phyloP scores from a whole-genome alignment of 2,888 invertebrate genomes.

The Ommatoiulus sabulosus region DNA sequence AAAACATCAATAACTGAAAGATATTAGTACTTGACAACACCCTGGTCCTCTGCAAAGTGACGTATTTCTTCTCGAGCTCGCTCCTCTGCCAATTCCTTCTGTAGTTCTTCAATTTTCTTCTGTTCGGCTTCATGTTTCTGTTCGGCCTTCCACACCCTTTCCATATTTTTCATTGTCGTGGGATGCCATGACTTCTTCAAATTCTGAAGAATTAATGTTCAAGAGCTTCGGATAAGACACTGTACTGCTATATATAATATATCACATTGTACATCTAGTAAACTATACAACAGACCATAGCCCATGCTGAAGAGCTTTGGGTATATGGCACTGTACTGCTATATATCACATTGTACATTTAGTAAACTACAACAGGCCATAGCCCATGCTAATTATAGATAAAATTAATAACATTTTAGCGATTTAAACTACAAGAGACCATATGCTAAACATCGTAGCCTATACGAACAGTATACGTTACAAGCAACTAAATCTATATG shows the following conservation, averaged over 20 bases:
- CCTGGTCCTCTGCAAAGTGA: slow-evolving; percentile 73
- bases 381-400: too few relatives aligned
- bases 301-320: too few relatives aligned
- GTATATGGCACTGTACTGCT: neutral
- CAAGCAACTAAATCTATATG: too few relatives aligned
- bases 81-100: slow-evolving; percentile 77
- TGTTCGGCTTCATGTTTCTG: slow-evolving; percentile 79
- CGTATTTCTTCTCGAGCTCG: slow-evolving; percentile 77
- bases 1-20: neutral
- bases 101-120: slow-evolving; percentile 76
- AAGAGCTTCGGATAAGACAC: neutral
- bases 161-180: slow-evolving; percentile 80
- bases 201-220: slow-evolving; percentile 71
- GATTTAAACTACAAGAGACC: too few relatives aligned
- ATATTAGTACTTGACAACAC: slow-evolving; percentile 66
- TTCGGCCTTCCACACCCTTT: slow-evolving; percentile 83
- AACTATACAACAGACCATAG: too few relatives aligned
- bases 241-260: too few relatives aligned
- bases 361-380: too few relatives aligned
- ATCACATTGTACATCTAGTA: too few relatives aligned
- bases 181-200: slow-evolving; percentile 86
- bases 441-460: too few relatives aligned
- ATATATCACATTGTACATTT: too few relatives aligned
- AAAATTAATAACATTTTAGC: too few relatives aligned
- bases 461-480: too few relatives aligned